Evolutionary conservation across 2,888 invertebrate species (phyloP).

Genomic region (Teleogryllus oceanicus): DNA sequence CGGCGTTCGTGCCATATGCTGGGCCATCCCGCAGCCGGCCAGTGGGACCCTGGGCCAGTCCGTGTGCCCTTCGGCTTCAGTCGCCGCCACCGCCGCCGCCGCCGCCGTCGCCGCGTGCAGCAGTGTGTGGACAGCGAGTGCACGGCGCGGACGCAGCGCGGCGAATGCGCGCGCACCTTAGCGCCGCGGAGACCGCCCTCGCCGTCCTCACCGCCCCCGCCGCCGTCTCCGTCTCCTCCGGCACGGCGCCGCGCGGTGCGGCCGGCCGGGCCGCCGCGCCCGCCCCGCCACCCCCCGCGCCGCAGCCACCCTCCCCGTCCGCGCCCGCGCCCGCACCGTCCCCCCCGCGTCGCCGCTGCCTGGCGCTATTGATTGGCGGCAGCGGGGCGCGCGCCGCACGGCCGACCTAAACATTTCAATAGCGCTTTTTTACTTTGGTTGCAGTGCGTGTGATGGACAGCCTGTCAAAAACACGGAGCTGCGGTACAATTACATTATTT

Average conservation of each 20-base stretch:
- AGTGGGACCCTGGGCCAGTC: too few species aligned
- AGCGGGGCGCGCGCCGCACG: slow-evolving; percentile 11
- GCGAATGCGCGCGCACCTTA: slow-evolving; percentile 1
- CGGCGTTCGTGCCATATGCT: too few species aligned
- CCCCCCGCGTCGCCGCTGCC: background rate
- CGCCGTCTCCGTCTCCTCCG: background rate
- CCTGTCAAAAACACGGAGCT: slow-evolving; percentile 18
- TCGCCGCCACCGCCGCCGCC: too few species aligned
- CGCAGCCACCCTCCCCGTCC: background rate
- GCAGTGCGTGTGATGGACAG: slow-evolving; percentile 18
- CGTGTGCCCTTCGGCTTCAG: too few species aligned
- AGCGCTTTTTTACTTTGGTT: slow-evolving; percentile 10
- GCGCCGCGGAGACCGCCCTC: background rate
- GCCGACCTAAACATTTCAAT: slow-evolving; percentile 18
- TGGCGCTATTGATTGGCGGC: slow-evolving; percentile 1
- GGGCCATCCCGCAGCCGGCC: too few species aligned
- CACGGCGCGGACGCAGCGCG: background rate
- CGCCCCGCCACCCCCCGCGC: background rate
- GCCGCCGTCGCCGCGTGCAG: too few species aligned
- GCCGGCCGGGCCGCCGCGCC: background rate
- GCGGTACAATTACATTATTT: background rate
- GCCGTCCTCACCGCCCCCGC: background rate
- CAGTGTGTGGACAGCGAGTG: too few species aligned
- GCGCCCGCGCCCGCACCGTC: background rate
- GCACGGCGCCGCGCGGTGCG: background rate